Percentiles rank a stretch among this genome's conserved stretches.
Evolutionary conservation across 2,113 vertebrate species (phyloP).

Genomic region (Thamnaconus septentrionalis): DNA sequence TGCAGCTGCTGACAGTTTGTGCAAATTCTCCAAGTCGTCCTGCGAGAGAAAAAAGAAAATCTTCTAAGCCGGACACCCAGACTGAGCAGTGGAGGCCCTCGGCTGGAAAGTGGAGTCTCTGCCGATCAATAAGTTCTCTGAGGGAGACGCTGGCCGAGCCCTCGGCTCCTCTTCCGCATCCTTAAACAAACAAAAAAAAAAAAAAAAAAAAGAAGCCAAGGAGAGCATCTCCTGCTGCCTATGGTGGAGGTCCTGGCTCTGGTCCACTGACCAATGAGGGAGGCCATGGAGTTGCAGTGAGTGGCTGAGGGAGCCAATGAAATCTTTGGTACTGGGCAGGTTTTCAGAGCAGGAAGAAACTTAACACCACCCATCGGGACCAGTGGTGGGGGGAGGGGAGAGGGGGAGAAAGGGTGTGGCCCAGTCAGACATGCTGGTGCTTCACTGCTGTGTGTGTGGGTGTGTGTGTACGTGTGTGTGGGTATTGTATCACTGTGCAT

Average conservation of each 20-base stretch:
- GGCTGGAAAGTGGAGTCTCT: not conserved
- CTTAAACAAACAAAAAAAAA: constrained; percentile 16
- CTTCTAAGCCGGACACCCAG: too few relatives aligned
- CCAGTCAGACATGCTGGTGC: constrained; percentile 61
- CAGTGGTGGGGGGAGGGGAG: constrained; percentile 40
- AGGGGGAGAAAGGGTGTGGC: constrained; percentile 64
- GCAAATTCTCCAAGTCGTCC: too few relatives aligned
- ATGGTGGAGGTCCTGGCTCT: constrained; percentile 39
- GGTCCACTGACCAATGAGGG: constrained; percentile 59
- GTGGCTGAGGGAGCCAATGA: constrained; percentile 60
- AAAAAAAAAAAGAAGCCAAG: too few relatives aligned
- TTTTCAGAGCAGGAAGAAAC: constrained; percentile 63
- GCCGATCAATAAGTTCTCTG: constrained; percentile 41
- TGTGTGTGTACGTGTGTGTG: constrained; percentile 13
- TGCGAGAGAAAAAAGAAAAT: too few relatives aligned
- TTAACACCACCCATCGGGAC: constrained; percentile 61
- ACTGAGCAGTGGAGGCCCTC: too few relatives aligned
- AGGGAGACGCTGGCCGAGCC: constrained; percentile 32
- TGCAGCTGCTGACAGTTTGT: too few relatives aligned
- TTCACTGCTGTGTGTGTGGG: constrained; percentile 22
- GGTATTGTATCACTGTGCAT: not conserved
- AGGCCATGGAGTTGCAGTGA: constrained; percentile 46
- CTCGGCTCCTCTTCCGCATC: constrained; percentile 48
- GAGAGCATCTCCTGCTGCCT: constrained; percentile 39
- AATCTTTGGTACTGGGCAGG: constrained; percentile 65